A percentile compares a stretch with the other conserved stretches of the same genome.
These are phyloP conservation scores for Tonatia bakeri DNA, from an alignment of 2,113 vertebrate species.

Conservation along the genomic window DNA sequence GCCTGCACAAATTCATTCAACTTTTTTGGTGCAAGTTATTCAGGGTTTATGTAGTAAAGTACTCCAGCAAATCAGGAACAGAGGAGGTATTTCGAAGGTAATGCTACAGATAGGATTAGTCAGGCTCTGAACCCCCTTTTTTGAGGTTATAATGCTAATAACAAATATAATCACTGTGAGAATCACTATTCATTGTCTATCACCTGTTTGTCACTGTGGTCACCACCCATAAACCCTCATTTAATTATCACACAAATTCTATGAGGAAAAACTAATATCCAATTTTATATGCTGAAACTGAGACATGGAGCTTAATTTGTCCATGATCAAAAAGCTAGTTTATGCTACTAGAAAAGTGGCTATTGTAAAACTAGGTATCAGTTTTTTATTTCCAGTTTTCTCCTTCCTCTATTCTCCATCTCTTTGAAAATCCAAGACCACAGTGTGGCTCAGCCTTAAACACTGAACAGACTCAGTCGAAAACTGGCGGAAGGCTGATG, in stretches of 20 bases:
- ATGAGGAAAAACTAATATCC: not conserved
- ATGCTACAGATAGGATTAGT: not conserved
- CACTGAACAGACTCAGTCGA: not conserved
- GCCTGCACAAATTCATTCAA: not conserved
- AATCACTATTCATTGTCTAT: not conserved
- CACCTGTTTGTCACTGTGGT: not conserved
- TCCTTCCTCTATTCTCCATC: not conserved
- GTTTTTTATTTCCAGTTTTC: not conserved
- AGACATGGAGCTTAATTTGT: not conserved
- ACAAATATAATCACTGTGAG: not conserved
- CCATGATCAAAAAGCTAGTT: not conserved
- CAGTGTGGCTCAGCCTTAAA: not conserved
- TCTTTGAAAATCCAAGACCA: not conserved
- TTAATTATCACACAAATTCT: not conserved
- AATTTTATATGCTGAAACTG: not conserved
- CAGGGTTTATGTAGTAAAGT: not conserved
- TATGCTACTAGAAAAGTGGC: not conserved
- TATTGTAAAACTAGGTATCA: not conserved
- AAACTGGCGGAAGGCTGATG: not conserved
- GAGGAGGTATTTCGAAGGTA: not conserved
- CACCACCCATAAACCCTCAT: not conserved
- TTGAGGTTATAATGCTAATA: not conserved
- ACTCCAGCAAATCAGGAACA: not conserved
- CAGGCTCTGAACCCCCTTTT: not conserved
- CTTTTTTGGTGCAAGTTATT: not conserved